Conservation (phyloP, 1,140 invertebrate genomes). For the Harpegnathos saltator region DNA sequence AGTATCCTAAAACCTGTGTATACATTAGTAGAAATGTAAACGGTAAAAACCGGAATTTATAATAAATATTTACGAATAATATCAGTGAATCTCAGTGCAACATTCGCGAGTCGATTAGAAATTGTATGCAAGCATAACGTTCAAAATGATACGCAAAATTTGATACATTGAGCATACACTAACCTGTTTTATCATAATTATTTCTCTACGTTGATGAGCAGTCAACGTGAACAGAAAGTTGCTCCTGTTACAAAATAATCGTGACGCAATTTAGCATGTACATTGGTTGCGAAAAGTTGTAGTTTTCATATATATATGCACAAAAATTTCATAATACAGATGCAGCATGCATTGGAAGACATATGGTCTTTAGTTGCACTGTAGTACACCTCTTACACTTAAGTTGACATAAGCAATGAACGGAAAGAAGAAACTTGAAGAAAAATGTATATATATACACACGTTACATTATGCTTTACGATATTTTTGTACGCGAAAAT, state of each 20-base stretch:
- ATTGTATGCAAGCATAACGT: no score
- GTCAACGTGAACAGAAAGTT: background rate
- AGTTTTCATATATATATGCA: background rate
- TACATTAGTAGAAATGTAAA: background rate
- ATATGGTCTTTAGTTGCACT: background rate
- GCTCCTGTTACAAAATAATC: background rate
- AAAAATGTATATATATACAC: no score
- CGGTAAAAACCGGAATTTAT: background rate
- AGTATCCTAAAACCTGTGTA: background rate
- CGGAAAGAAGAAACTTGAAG: background rate
- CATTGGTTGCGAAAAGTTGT: background rate
- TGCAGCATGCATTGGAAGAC: slow-evolving; percentile 8
- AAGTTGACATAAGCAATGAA: background rate
- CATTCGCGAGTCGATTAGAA: no score
- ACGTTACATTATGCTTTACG: background rate
- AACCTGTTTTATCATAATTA: slow-evolving; percentile 26
- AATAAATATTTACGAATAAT: background rate
- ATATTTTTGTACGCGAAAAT: background rate
- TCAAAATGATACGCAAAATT: background rate
- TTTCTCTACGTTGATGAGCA: background rate
- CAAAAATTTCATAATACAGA: background rate
- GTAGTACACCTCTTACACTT: background rate
- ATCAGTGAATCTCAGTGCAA: background rate
- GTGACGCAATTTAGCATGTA: background rate
- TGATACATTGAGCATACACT: background rate